These are phyloP conservation scores for Paramuricea clavata DNA, from an alignment of 92 coral and sea anemone genomes.

Conservation along the genomic window DNA sequence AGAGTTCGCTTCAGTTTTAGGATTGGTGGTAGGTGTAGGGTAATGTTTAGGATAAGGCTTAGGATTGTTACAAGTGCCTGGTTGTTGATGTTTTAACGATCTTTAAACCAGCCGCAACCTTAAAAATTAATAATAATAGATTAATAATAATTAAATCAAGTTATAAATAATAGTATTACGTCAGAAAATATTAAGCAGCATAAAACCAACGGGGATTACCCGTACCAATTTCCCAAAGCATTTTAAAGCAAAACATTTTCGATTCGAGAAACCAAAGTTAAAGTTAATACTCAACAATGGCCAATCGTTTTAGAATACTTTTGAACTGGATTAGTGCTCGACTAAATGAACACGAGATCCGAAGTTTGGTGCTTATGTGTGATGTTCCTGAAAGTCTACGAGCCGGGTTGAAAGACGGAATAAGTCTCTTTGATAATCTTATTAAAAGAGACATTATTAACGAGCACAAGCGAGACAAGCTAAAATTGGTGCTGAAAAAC, in stretches of 20 bases:
- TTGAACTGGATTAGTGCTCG: neutral
- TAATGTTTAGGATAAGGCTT: no score
- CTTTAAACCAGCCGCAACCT: no score
- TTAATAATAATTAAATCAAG: no score
- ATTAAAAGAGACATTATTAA: slow-evolving; percentile 24
- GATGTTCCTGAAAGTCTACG: neutral
- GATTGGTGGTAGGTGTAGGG: no score
- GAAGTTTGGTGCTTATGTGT: slow-evolving; percentile 8
- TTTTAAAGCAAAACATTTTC: neutral
- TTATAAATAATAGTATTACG: neutral
- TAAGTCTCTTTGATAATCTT: slow-evolving; percentile 22
- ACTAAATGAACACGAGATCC: neutral
- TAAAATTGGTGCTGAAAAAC: neutral
- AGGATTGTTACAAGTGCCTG: no score
- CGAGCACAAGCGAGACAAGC: slow-evolving; percentile 4
- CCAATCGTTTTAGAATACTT: neutral
- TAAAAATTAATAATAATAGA: no score
- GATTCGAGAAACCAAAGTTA: neutral
- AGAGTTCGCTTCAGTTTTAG: no score
- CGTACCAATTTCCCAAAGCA: no score
- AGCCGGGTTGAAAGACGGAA: slow-evolving; percentile 13
- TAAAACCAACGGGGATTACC: neutral
- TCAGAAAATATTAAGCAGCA: no score
- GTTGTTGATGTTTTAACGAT: no score
- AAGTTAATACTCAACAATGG: neutral